These are phyloP conservation scores for Orchestia grillus DNA, from an alignment of 1,140 invertebrate genomes.

Conservation along the genomic window DNA sequence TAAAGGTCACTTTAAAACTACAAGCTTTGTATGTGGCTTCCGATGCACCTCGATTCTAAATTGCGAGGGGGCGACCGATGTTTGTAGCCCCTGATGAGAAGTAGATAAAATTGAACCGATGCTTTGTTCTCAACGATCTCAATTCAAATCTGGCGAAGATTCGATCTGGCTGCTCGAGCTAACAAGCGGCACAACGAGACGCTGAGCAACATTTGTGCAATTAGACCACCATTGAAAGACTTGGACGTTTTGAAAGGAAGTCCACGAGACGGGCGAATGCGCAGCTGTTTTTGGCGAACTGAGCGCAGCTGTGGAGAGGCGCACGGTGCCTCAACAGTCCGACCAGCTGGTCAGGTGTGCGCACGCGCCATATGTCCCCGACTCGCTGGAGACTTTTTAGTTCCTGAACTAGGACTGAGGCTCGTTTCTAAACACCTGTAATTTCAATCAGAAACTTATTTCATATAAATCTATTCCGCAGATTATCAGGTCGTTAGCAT, in stretches of 20 bases:
- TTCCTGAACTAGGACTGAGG: neutral
- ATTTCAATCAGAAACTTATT: neutral
- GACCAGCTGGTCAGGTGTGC: constrained; percentile 22
- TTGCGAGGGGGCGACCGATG: neutral
- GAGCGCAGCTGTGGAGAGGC: neutral
- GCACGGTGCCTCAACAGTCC: neutral
- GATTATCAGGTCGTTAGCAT: neutral
- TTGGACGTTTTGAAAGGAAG: constrained; percentile 3
- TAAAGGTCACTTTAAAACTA: neutral
- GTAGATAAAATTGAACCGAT: neutral
- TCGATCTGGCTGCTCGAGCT: neutral
- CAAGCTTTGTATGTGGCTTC: neutral
- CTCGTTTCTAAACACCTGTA: neutral
- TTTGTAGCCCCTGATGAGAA: neutral
- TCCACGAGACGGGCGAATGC: neutral
- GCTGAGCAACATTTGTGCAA: neutral
- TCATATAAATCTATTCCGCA: neutral
- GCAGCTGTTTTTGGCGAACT: neutral
- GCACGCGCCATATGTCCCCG: neutral
- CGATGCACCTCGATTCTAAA: neutral
- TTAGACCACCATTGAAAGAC: constrained; percentile 26
- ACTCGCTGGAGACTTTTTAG: neutral
- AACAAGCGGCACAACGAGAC: constrained; percentile 2
- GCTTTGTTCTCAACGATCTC: constrained; percentile 4
- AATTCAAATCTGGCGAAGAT: constrained; percentile 4